These are phyloP conservation scores for Ceyx erithaca DNA, from an alignment of 2,797 vertebrate genomes.

Conservation along the genomic window DNA sequence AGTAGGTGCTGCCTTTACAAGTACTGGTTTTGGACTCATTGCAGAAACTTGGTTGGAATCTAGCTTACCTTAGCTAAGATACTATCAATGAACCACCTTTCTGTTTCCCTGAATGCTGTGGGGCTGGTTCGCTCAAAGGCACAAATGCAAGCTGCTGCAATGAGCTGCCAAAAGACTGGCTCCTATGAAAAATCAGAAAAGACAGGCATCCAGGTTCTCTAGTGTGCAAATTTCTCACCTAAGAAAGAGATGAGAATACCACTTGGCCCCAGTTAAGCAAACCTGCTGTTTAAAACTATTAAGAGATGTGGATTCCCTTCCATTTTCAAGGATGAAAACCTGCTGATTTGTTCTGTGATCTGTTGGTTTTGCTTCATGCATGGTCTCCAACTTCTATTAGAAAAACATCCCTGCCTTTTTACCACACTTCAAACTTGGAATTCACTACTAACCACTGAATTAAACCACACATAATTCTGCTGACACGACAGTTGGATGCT, in stretches of 20 bases:
- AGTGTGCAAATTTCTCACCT: neutral
- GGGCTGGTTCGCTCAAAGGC: rapidly evolving
- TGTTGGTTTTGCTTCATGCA: neutral
- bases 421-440: neutral
- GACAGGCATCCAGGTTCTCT: neutral
- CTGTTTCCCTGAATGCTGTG: neutral
- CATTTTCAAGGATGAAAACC: neutral
- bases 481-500: no score
- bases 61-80: neutral
- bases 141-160: neutral
- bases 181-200: neutral
- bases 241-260: neutral
- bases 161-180: neutral
- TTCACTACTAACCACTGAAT: neutral
- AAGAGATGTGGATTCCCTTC: rapidly evolving
- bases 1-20: neutral
- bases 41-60: neutral
- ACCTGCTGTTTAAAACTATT: neutral
- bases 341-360: neutral
- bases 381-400: neutral
- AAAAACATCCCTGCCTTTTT: neutral
- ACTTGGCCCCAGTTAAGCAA: neutral
- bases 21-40: neutral
- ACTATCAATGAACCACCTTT: neutral
- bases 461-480: neutral